Evolutionary conservation across 2,113 vertebrate species (phyloP).

Genomic region (Acrocephalus arundinaceus): DNA sequence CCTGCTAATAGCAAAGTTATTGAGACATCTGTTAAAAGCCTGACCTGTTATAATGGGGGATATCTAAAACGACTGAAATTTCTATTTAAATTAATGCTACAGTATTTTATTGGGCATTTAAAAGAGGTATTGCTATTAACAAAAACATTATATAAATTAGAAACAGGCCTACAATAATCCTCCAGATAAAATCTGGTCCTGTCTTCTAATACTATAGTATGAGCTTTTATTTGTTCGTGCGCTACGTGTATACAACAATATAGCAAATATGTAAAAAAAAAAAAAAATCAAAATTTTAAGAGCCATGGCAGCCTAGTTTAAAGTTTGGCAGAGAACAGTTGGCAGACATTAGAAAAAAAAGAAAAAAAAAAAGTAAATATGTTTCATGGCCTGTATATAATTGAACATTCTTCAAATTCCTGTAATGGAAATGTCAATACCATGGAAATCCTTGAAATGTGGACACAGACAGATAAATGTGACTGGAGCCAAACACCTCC

Average conservation of each 20-base stretch:
- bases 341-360: constrained; percentile 12
- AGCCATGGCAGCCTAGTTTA: constrained; percentile 42
- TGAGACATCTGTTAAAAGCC: constrained; percentile 63
- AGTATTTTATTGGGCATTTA: constrained; percentile 43
- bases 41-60: constrained; percentile 57
- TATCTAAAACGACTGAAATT: constrained; percentile 40
- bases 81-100: constrained; percentile 58
- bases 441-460: constrained; percentile 64
- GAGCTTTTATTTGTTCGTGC: background rate
- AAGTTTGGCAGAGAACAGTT: constrained; percentile 61
- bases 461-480: constrained; percentile 56
- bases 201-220: background rate
- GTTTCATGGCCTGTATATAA: constrained; percentile 56
- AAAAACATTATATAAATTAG: constrained; percentile 62
- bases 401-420: constrained; percentile 68
- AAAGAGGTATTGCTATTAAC: constrained; percentile 50
- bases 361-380: constrained; percentile 35
- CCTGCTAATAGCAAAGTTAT: constrained; percentile 60
- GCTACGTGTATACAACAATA: background rate
- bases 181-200: constrained; percentile 50
- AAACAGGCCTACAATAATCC: constrained; percentile 45
- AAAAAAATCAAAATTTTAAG: background rate
- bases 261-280: background rate
- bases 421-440: constrained; percentile 68
- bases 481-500: constrained; percentile 60